phyloP scores from a whole-genome alignment of 2,113 vertebrate species.

The Tricholaema leucomelas region DNA sequence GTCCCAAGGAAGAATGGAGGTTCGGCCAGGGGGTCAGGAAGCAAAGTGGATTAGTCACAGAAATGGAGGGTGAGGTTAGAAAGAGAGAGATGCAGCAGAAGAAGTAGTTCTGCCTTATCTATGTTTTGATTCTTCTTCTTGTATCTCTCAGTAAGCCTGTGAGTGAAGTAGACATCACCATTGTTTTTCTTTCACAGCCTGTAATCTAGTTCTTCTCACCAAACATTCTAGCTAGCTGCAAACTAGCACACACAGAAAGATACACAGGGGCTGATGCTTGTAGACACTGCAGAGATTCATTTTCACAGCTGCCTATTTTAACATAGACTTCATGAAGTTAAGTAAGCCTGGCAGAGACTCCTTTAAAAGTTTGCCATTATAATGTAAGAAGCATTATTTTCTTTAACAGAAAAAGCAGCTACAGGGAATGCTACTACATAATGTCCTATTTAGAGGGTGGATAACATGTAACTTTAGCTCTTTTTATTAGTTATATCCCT shows the following conservation, averaged over 20 bases:
- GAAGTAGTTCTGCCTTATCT: no score
- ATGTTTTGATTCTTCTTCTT: no score
- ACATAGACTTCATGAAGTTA: background rate
- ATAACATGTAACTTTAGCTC: background rate
- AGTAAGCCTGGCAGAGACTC: background rate
- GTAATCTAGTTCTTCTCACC: no score
- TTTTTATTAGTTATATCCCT: background rate
- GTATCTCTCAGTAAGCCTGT: no score
- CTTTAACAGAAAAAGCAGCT: background rate
- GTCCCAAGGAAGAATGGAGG: no score
- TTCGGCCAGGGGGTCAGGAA: no score
- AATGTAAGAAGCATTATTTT: background rate
- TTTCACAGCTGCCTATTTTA: background rate
- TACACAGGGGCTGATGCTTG: background rate
- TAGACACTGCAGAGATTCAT: background rate
- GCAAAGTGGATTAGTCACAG: no score
- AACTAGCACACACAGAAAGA: background rate
- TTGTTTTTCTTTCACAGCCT: no score
- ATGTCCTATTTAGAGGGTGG: background rate
- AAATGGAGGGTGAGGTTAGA: no score
- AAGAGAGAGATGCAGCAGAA: no score
- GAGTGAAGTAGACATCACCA: no score
- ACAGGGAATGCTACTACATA: rapidly evolving
- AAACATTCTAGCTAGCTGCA: no score
- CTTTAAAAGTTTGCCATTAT: background rate